phyloP scores from a whole-genome alignment of 1,140 invertebrate species.

The Trichoplusia ni region DNA sequence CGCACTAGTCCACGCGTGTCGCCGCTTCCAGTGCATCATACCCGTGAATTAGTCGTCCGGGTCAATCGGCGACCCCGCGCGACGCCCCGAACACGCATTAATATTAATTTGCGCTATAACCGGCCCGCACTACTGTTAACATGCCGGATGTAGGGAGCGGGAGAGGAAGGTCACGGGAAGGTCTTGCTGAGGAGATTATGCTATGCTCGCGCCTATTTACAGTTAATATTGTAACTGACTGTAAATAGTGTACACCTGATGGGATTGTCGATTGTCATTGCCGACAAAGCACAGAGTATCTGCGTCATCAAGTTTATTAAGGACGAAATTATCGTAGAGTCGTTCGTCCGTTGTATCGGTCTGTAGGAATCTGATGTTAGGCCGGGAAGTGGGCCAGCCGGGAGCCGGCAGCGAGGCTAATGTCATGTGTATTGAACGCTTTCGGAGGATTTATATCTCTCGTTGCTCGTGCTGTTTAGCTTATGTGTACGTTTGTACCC shows the following conservation, averaged over 20 bases:
- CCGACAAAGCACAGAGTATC: too few species aligned
- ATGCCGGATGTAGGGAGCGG: not conserved
- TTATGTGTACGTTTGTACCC: conserved; percentile 7
- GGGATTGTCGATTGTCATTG: too few species aligned
- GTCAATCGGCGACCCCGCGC: not conserved
- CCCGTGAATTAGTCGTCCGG: not conserved
- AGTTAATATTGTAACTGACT: too few species aligned
- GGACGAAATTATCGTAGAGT: too few species aligned
- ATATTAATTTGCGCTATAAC: conserved; percentile 19
- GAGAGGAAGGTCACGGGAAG: not conserved
- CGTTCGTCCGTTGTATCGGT: not conserved
- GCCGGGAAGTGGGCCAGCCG: not conserved
- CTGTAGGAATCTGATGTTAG: not conserved
- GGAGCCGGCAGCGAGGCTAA: too few species aligned
- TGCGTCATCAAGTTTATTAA: too few species aligned
- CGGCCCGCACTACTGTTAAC: not conserved
- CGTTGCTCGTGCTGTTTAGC: not conserved
- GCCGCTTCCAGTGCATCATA: too few species aligned
- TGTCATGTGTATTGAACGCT: too few species aligned
- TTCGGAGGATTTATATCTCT: too few species aligned
- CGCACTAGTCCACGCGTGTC: too few species aligned
- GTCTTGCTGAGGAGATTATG: not conserved
- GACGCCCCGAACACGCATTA: not conserved
- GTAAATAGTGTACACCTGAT: too few species aligned
- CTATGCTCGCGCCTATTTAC: too few species aligned